These are phyloP conservation scores for Drosophila infuscata DNA, from an alignment of 2,888 invertebrate genomes.

Conservation along the genomic window DNA sequence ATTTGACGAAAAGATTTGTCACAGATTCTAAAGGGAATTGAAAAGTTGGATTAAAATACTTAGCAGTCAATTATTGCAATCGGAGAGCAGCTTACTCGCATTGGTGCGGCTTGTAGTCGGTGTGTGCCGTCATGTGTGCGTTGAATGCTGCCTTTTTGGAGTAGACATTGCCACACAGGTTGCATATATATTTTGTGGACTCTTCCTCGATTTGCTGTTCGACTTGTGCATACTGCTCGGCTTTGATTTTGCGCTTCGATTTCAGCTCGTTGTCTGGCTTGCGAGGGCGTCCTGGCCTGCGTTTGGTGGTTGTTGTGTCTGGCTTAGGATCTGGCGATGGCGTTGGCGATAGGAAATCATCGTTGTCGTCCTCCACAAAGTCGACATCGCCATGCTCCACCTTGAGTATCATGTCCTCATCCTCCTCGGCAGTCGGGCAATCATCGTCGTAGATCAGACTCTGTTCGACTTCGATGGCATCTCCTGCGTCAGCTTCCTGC, in stretches of 20 bases:
- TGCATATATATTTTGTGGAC: conserved; percentile 67
- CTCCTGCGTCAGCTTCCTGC: conserved; percentile 24
- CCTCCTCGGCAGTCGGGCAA: conserved; percentile 11
- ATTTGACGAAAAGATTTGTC: conserved; percentile 81
- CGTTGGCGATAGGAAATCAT: conserved; percentile 55
- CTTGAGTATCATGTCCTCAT: neutral
- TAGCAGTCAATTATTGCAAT: neutral
- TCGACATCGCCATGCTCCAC: conserved; percentile 19
- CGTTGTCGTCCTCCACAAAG: conserved; percentile 30
- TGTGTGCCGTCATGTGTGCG: conserved; percentile 80
- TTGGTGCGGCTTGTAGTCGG: conserved; percentile 81
- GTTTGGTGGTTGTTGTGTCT: conserved; percentile 18
- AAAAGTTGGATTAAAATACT: neutral
- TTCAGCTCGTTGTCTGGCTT: conserved; percentile 69
- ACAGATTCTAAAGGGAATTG: conserved; percentile 70
- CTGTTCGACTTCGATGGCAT: conserved; percentile 33
- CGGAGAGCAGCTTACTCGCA: conserved; percentile 80
- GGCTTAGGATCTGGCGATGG: conserved; percentile 48
- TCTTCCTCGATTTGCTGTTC: conserved; percentile 26
- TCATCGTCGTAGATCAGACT: conserved; percentile 25
- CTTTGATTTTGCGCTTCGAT: conserved; percentile 42
- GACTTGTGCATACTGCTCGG: neutral
- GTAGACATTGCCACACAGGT: conserved; percentile 82
- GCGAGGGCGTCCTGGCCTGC: conserved; percentile 60
- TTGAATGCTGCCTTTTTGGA: conserved; percentile 74